Base-by-base conservation (phyloP, 2,113 vertebrate species). In the Chrysemys picta region DNA sequence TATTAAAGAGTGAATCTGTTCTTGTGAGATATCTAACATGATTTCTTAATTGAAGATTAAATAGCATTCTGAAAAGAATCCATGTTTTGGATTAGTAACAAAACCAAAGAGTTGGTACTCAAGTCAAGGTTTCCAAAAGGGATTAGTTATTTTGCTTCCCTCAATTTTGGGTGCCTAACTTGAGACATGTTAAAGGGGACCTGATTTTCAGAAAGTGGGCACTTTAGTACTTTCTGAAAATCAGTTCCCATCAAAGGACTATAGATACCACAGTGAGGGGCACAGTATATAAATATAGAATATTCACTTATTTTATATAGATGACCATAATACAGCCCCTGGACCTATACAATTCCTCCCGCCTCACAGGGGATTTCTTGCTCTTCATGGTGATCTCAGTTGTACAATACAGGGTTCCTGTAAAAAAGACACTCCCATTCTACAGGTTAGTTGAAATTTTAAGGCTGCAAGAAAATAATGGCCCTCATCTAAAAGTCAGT, bases 1-100 rank as follows among this genome's bases (percentile, higher is more conserved):
- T 13, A 82, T 17, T 92, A 21, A 69, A 69, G 9, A 69, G 29
- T 89, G 5, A 53, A 86, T 82, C 17, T 75, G 8, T n/a, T 90
- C 49, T 87, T 31, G 80, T 83, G 91, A 92, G n/a, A 57, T 87
- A n/a, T 69, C 17, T 69, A n/a, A 69, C 19, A 69, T 21, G 65
- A 38, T 69, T n/a, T 69, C 85, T 5, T n/a, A 87, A 35, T 92
- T 27, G 87, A 82, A 92, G 31, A 69, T 69, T 88, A 88, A 59
- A 42, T 92, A 76, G 45, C 91, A 92, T 84, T 91, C 53, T 42
- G 75, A 88, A 84, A 95, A 89, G 16, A 47, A 82, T 42, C 87
- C 24, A 31, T 2, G 65, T 89, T 90, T 85, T 81, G 83, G 42
- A 35, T 3, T 24, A 86, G 56, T 14, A 94, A 54, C 47, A 25